Conservation (phyloP, 2,113 vertebrate species). For the Edolisoma coerulescens region DNA sequence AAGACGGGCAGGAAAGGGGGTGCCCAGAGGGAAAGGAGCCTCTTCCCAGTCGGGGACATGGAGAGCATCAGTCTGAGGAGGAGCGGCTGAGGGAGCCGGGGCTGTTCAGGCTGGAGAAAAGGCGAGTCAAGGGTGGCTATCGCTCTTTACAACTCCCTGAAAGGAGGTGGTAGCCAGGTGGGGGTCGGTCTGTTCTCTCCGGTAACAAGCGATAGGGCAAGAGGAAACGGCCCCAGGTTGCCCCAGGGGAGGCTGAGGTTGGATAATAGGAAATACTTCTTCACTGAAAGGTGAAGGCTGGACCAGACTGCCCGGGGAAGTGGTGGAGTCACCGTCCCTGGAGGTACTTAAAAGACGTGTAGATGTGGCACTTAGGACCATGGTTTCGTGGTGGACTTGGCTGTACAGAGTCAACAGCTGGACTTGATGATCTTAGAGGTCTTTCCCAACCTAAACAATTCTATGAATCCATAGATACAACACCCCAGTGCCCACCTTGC, state of each 20-base stretch:
- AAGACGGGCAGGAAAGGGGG: neutral
- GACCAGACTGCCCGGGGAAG: neutral
- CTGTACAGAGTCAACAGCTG: neutral
- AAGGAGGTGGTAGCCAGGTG: neutral
- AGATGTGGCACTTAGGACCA: neutral
- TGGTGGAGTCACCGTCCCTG: neutral
- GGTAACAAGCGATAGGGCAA: neutral
- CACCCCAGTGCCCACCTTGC: neutral
- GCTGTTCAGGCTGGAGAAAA: neutral
- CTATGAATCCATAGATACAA: accelerated
- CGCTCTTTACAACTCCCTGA: neutral
- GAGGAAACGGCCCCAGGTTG: neutral
- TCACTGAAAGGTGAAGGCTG: neutral
- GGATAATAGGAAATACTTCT: neutral
- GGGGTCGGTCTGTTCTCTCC: neutral
- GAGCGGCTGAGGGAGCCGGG: neutral
- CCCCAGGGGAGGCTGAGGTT: neutral
- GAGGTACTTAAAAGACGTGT: too few relatives aligned
- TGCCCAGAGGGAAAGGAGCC: neutral
- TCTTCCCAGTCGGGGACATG: accelerated
- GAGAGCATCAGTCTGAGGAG: neutral
- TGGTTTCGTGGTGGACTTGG: too few relatives aligned
- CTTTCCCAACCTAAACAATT: neutral
- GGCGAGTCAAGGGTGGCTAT: neutral
- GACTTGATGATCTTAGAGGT: neutral